phyloP scores from a whole-genome alignment of 1,140 invertebrate genomes.

The Battus philenor region DNA sequence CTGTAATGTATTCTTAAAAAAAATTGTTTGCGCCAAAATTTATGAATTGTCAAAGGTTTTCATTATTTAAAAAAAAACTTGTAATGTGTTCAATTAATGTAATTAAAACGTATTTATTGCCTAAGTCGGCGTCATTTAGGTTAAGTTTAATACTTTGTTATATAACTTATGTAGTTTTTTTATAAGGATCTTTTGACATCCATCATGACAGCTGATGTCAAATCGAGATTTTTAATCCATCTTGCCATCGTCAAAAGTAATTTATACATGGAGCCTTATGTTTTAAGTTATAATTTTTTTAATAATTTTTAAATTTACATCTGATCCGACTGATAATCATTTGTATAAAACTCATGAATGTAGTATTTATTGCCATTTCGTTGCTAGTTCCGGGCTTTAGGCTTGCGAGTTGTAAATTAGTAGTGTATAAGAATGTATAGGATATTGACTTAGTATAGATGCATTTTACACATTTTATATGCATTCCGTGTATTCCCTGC shows the following conservation, averaged over 20 bases:
- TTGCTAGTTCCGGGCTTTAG: constrained; percentile 37
- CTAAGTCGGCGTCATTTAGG: too few species aligned
- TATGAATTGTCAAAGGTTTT: too few species aligned
- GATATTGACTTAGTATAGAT: constrained; percentile 24
- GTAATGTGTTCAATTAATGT: constrained; percentile 47
- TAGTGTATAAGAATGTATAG: constrained; percentile 41
- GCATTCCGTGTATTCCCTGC: constrained; percentile 56
- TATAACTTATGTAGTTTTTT: constrained; percentile 1
- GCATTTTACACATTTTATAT: constrained; percentile 19
- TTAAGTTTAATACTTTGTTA: constrained; percentile 16
- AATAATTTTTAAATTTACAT: constrained; percentile 7
- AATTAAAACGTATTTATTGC: constrained; percentile 41
- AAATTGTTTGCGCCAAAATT: too few species aligned
- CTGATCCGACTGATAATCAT: constrained; percentile 21
- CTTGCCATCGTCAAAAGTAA: too few species aligned
- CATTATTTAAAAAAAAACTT: too few species aligned
- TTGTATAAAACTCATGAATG: constrained; percentile 39
- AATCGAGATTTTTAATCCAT: constrained; percentile 1
- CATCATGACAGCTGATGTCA: too few species aligned
- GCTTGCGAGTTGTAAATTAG: constrained; percentile 45
- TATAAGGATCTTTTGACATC: too few species aligned
- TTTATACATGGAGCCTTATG: too few species aligned
- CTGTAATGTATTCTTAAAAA: too few species aligned
- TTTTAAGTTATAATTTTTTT: too few species aligned
- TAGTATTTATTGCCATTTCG: constrained; percentile 47